Base-by-base conservation (phyloP, 35 echinoderm and acorn worm genomes). In the Patiria miniata region DNA sequence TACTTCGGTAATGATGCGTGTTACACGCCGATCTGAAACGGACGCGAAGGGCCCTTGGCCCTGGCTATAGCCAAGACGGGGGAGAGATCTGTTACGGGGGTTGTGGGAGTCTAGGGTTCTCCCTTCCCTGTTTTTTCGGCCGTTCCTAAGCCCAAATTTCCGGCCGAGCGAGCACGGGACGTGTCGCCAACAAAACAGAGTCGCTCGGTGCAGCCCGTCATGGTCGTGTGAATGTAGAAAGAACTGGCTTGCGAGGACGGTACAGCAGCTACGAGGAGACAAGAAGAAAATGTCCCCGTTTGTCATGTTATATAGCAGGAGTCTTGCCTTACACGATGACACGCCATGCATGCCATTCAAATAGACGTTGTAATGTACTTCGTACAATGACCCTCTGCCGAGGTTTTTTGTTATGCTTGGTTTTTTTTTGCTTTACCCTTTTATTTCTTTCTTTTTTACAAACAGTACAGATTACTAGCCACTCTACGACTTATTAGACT, bases 1-100 rank as follows among this genome's bases (percentile, higher is more conserved):
- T 73, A 73, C 65, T 73, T 73, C 34, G 65, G 21, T 73, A 73
- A 73, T 73, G 65, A 73, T 73, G 65, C 65, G 65, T 73, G 65
- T 73, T 73, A 73, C 65, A 73, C 65, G 26, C 26, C 65, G 65
- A 73, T 73, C 34, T 30, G 26, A 73, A 34, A 30, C 65, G 15
- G 29, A 36, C 26, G 65, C 22, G 65, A 47, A 73, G 65, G 34
- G 65, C 65, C 65, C 65, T 73, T 73, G 65, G 30, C 65, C 65
- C 65, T 73, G 65, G 65, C 65, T n/a, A 10, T 10, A 10, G 2
- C 26, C 9, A 30, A 30, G 58, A 21, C 1, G 58, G 34, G 23
- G 29, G 10, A 30, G 65, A 30, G 65, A 30, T 73, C 65, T 30
- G 65, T 26, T 73, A 73, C 8, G 65, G 29, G 65, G 65, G 65